These are phyloP conservation scores for Dascyllus trimaculatus DNA, from an alignment of 2,113 vertebrate species.

Conservation along the genomic window DNA sequence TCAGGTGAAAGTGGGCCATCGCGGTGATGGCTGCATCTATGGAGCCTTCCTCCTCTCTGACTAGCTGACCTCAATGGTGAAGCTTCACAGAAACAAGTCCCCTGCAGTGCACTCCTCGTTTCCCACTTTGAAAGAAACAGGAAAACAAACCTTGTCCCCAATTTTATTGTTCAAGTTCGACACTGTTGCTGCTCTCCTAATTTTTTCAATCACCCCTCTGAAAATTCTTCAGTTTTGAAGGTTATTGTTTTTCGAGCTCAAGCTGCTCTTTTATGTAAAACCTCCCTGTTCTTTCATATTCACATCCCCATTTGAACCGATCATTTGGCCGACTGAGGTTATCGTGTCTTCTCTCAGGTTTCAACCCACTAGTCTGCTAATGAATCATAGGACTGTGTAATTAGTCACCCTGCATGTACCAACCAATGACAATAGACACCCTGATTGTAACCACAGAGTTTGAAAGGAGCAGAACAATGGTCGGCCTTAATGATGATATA, in stretches of 20 bases:
- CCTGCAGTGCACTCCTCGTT: slow-evolving; percentile 22
- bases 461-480: slow-evolving; percentile 82
- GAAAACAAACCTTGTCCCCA: slow-evolving; percentile 67
- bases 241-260: not conserved
- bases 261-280: not conserved
- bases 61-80: slow-evolving; percentile 72
- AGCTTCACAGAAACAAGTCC: slow-evolving; percentile 48
- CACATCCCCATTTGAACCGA: slow-evolving; percentile 40
- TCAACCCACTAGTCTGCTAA: slow-evolving; percentile 76
- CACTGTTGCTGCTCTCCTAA: not conserved
- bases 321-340: slow-evolving; percentile 64
- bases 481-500: slow-evolving; percentile 82
- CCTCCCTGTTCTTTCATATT: not conserved
- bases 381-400: slow-evolving; percentile 79
- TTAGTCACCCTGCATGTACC: slow-evolving; percentile 74
- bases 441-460: slow-evolving; percentile 83
- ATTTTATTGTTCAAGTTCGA: slow-evolving; percentile 30
- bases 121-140: slow-evolving; percentile 42
- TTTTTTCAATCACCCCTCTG: not conserved
- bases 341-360: slow-evolving; percentile 68
- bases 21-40: slow-evolving; percentile 48
- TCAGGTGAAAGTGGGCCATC: slow-evolving; percentile 85
- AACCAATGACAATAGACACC: slow-evolving; percentile 80
- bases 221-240: not conserved
- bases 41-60: slow-evolving; percentile 54